Evolutionary conservation across 2,888 invertebrate genomes (phyloP).

Genomic region (Neoaliturus tenellus): DNA sequence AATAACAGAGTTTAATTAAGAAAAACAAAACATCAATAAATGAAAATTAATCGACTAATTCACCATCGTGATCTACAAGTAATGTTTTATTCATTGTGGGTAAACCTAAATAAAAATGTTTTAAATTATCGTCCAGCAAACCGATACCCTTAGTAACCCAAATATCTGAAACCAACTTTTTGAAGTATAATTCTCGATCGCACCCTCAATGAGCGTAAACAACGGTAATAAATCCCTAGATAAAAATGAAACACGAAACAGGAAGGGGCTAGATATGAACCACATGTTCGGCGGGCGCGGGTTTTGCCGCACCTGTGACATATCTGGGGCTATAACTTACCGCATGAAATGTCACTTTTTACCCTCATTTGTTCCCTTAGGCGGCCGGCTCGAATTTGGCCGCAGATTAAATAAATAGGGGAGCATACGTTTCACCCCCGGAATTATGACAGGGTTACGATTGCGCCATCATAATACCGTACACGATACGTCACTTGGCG

Average conservation of each 20-base stretch:
- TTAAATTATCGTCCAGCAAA: not conserved
- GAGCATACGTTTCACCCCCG: not conserved
- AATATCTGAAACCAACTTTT: not conserved
- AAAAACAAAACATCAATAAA: too few species aligned
- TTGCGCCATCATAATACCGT: not conserved
- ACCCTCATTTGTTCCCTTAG: slow-evolving; percentile 16
- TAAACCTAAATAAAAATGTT: not conserved
- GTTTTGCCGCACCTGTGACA: slow-evolving; percentile 20
- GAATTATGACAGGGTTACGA: not conserved
- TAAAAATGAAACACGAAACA: slow-evolving; percentile 20
- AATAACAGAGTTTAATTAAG: too few species aligned
- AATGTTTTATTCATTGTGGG: not conserved
- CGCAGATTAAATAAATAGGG: slow-evolving; percentile 22
- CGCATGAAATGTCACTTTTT: slow-evolving; percentile 33
- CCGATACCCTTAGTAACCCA: not conserved
- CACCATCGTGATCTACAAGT: too few species aligned
- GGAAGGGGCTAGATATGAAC: slow-evolving; percentile 1
- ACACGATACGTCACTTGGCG: too few species aligned
- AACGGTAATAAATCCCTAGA: slow-evolving; percentile 17
- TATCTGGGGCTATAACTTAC: slow-evolving; percentile 9
- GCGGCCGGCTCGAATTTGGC: slow-evolving; percentile 6
- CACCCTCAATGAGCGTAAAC: not conserved
- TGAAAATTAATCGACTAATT: too few species aligned
- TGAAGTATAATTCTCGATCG: not conserved
- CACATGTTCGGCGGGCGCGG: not conserved